Base-by-base conservation (phyloP, 2,113 vertebrate genomes). In the Polypterus bichir region DNA sequence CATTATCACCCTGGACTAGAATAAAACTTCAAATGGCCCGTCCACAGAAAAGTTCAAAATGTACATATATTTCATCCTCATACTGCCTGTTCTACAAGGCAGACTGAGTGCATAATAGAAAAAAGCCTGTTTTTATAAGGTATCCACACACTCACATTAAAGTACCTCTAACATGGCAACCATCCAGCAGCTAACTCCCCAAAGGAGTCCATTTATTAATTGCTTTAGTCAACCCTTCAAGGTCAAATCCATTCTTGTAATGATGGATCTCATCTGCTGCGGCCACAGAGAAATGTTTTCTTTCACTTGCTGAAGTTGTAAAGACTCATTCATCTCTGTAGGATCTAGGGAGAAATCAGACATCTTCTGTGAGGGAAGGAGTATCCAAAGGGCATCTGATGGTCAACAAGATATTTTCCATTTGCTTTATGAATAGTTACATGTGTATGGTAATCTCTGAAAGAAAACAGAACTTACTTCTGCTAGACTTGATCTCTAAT, bases 181-280 rank as follows among this genome's bases (percentile, higher is more conserved):
- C 67, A 73, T 66, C 80, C 75, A 79, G 82, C 82, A 77, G 74
- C 76, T 73, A 74, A 74, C 71, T 80, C 65, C 81, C 74, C 74
- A 71, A 68, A 86, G 81, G 76, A 76, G 77, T 85, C 83, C 86
- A 84, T 86, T 90, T 89, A 92, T 93, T 92, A 91, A 97, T 96
- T 89, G 82, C 83, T 86, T 86, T 78, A 80, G 88, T 92, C 91
- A 85, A 92, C 89, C 91, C 89, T 86, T 74, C 83, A 81, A 86
- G 93, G 94, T 97, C 92, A 96, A 95, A 97, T 90, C 88, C 90
- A 97, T 97, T 90, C 83, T 84, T 81, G 79, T 83, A 83, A 83
- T 94, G 92, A 95, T 89, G 86, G 88, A 96, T 92, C 84, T 91
- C 87, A 88, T 91, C 88, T 92, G 91, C 79, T 86, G 81, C 86